Base-by-base conservation (phyloP, 2,113 vertebrate genomes). In the Corynorhinus townsendii region DNA sequence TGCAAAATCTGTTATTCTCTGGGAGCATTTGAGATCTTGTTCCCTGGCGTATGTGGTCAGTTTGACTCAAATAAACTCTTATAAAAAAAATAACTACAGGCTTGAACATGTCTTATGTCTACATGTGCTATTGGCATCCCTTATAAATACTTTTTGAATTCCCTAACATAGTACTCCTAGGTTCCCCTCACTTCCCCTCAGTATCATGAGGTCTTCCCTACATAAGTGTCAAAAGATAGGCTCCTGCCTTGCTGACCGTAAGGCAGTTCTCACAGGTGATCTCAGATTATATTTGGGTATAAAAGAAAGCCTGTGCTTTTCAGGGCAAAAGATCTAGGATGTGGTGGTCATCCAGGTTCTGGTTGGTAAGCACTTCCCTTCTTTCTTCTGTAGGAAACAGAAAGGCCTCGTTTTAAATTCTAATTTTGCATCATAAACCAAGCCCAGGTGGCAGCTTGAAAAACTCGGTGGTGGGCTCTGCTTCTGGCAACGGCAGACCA, bases 321-420 rank as follows among this genome's bases (percentile, higher is more conserved):
- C 33, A 14, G 3, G 5, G 26, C 75, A 77, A 26, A 91, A 56
- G 40, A 77, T 56, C 5, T 12, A 43, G 47, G n/a, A 45, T 24
- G 16, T n/a, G 38, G 19, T 33, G 28, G 35, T 73, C 62, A 68
- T 22, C 33, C 30, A 86, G 45, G 17, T 90, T 90, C 45, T 69
- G 52, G 9, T 40, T 69, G 40, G 8, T 38, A 75, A 91, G 40
- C 43, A 66, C 7, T 66, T 64, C 7, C 49, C 43, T 82, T 35
- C 43, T 91, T 87, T 62, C n/a, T 95, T 64, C 43, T 71, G 11
- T 22, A 72, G 76, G 40, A 81, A 89, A 64, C n/a, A 89, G 24
- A 80, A 54, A 69, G 82, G 45, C 72, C 15, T 59, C 56, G 14
- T n/a, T 93, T 94, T 88, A 62, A 95, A 88, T 93, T 86, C 92